These are phyloP conservation scores for Cosmia pyralina DNA, from an alignment of 2,888 invertebrate species.

Conservation along the genomic window DNA sequence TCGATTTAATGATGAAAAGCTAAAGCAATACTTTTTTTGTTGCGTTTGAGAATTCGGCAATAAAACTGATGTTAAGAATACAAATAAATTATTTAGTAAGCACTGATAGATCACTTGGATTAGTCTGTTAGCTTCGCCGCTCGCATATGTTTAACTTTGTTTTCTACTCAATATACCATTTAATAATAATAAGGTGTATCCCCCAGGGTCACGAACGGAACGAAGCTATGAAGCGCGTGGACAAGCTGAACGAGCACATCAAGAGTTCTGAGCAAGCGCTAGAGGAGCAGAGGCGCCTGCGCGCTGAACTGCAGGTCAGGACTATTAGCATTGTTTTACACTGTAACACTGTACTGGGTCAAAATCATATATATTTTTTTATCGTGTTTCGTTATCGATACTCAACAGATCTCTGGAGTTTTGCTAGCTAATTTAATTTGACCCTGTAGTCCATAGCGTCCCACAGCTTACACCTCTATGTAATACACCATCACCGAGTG, in stretches of 20 bases:
- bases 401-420: neutral
- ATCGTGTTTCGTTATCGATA: neutral
- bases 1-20: no score
- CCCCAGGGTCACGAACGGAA: conserved; percentile 95
- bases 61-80: neutral
- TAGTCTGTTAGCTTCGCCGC: neutral
- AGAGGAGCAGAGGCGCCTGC: conserved; percentile 95
- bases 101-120: neutral
- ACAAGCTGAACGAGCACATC: conserved; percentile 98
- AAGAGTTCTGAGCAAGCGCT: conserved; percentile 96
- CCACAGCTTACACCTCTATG: no score
- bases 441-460: neutral
- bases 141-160: neutral
- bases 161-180: no score
- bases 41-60: neutral
- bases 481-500: neutral
- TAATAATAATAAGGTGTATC: neutral
- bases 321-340: neutral
- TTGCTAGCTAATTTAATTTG: neutral
- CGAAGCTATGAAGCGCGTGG: conserved; percentile 97
- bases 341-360: neutral
- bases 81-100: neutral
- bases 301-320: conserved; percentile 92
- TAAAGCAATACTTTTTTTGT: neutral
- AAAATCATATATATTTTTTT: neutral